Conservation (phyloP, 1,140 invertebrate genomes). For the Drosophila athabasca region DNA sequence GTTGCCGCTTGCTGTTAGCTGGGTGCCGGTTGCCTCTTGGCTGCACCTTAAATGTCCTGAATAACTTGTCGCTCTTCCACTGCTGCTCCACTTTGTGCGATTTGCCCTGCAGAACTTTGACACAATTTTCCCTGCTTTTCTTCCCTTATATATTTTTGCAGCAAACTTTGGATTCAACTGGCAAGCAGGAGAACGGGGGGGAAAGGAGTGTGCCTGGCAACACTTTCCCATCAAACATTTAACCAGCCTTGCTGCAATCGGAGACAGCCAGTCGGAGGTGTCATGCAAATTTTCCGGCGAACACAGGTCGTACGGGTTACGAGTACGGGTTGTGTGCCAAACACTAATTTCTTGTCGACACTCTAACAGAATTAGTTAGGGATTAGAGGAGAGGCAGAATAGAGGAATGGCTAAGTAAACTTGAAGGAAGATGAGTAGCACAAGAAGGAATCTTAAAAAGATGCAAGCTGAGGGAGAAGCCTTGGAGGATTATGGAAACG, state of each 20-base stretch:
- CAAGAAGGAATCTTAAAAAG: too few species aligned
- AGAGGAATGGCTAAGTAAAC: neutral
- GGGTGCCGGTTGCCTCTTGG: conserved; percentile 15
- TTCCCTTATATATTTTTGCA: conserved; percentile 12
- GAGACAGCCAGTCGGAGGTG: conserved; percentile 21
- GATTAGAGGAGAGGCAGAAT: neutral
- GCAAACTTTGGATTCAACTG: conserved; percentile 36
- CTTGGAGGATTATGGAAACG: too few species aligned
- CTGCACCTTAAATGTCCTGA: conserved; percentile 64
- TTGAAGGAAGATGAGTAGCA: too few species aligned
- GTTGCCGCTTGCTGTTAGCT: neutral
- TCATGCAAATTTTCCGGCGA: conserved; percentile 9
- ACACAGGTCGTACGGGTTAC: conserved; percentile 23
- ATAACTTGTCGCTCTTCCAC: conserved; percentile 61
- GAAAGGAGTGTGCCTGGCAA: conserved; percentile 3
- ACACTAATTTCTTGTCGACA: conserved; percentile 19
- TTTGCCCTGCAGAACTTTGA: conserved; percentile 42
- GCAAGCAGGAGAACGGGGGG: neutral
- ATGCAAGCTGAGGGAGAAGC: too few species aligned
- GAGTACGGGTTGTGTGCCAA: conserved; percentile 10
- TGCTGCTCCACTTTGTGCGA: conserved; percentile 20
- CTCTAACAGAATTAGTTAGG: neutral
- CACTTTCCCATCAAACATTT: conserved; percentile 34
- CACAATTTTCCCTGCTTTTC: conserved; percentile 26
- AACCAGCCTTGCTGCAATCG: conserved; percentile 34